phyloP scores from a whole-genome alignment of 1,140 invertebrate genomes.

The Drosophila sproati region DNA sequence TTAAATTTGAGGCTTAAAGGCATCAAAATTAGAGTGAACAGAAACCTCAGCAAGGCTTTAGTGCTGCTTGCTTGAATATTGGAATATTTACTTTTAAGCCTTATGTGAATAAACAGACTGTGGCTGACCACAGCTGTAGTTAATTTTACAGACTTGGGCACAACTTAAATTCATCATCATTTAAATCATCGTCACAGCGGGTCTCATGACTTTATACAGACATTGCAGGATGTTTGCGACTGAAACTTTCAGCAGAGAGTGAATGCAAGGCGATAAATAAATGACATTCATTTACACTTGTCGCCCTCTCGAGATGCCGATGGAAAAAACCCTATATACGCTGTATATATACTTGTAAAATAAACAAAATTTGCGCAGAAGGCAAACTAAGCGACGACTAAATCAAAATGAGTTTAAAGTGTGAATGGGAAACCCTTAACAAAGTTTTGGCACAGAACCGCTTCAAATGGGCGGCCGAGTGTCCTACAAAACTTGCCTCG shows the following conservation, averaged over 20 bases:
- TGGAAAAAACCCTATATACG: conserved; percentile 16
- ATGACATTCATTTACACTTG: conserved; percentile 76
- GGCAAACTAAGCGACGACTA: conserved; percentile 64
- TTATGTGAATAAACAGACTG: conserved; percentile 7
- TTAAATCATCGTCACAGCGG: conserved; percentile 21
- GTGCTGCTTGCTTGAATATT: conserved; percentile 12
- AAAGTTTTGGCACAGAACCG: conserved; percentile 46
- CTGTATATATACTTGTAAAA: conserved; percentile 44
- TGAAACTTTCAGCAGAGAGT: conserved; percentile 23
- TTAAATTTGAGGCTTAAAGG: neutral
- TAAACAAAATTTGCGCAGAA: conserved; percentile 60
- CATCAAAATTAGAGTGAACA: conserved; percentile 30
- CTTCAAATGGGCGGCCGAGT: conserved; percentile 58
- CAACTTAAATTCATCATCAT: conserved; percentile 43
- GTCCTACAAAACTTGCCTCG: conserved; percentile 51
- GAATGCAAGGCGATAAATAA: conserved; percentile 57
- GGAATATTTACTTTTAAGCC: conserved; percentile 49
- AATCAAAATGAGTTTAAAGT: conserved; percentile 68
- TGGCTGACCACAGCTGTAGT: conserved; percentile 25
- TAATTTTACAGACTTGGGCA: conserved; percentile 18
- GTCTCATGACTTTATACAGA: conserved; percentile 23
- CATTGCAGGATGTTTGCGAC: conserved; percentile 24
- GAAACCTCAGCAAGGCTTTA: conserved; percentile 34
- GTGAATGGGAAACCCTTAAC: conserved; percentile 45
- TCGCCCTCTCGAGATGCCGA: conserved; percentile 39